phyloP scores from a whole-genome alignment of 2,113 vertebrate species.

The Rousettus leschenaultii region DNA sequence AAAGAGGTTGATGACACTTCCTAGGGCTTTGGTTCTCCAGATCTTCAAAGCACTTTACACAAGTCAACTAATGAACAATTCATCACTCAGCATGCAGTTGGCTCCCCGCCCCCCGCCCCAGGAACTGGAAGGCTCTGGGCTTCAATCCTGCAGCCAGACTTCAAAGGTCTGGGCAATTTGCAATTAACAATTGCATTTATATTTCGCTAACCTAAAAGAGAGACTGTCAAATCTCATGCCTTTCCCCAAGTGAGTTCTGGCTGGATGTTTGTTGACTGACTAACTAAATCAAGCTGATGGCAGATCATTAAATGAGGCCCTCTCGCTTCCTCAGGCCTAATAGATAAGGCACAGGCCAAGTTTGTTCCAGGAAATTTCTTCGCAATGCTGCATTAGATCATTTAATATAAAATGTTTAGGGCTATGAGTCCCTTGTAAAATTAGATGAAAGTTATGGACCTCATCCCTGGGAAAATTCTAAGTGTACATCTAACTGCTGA shows the following conservation, averaged over 20 bases:
- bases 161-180: conserved; percentile 41
- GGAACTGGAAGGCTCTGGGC: not conserved
- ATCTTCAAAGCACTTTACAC: conserved; percentile 53
- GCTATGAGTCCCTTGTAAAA: not conserved
- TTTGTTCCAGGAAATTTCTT: not conserved
- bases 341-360: not conserved
- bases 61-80: conserved; percentile 66
- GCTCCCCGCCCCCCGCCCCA: not conserved
- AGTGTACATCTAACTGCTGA: accelerated
- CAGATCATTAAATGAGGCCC: not conserved
- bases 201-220: conserved; percentile 21
- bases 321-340: not conserved
- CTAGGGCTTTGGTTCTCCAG: not conserved
- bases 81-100: not conserved
- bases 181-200: conserved; percentile 47
- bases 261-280: conserved; percentile 44
- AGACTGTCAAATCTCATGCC: not conserved
- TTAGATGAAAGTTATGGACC: not conserved
- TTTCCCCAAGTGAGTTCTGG: not conserved
- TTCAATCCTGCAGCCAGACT: conserved; percentile 5
- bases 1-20: not conserved
- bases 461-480: not conserved
- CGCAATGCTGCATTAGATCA: not conserved
- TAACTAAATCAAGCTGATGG: not conserved
- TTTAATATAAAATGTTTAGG: not conserved